A percentile compares a stretch with the other conserved stretches of the same genome.
Conservation (phyloP, 2,888 invertebrate species). For the Pammene aurita region DNA sequence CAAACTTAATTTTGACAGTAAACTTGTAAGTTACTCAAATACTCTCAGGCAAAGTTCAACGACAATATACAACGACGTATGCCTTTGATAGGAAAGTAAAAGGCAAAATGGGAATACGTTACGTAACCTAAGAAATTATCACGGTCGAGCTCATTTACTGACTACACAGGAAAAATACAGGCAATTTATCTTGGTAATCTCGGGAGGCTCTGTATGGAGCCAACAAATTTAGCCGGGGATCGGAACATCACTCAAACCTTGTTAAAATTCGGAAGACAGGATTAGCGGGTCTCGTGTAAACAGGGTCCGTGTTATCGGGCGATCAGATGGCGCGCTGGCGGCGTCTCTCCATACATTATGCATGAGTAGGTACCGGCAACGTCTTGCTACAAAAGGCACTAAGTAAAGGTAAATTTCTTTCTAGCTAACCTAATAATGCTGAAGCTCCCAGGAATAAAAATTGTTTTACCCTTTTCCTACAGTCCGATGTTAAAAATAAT, state of each 20-base stretch:
- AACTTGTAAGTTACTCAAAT: background rate
- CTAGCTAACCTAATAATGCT: constrained; percentile 20
- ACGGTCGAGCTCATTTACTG: constrained; percentile 41
- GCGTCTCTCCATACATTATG: constrained; percentile 69
- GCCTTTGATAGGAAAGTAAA: constrained; percentile 3
- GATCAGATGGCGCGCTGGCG: constrained; percentile 67
- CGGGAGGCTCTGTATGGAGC: constrained; percentile 48
- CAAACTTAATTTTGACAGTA: constrained; percentile 20
- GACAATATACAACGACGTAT: constrained; percentile 2
- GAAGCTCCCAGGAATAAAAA: constrained; percentile 27
- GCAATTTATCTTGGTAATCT: constrained; percentile 60
- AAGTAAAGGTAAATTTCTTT: constrained; percentile 38
- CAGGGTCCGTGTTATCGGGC: constrained; percentile 70
- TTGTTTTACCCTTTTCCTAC: constrained; percentile 15
- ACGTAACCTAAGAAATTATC: constrained; percentile 33
- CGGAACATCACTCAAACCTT: constrained; percentile 70
- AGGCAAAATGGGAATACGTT: constrained; percentile 2
- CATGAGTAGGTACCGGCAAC: constrained; percentile 61
- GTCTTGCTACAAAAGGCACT: constrained; percentile 56
- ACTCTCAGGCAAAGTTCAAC: background rate
- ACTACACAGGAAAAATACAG: constrained; percentile 46
- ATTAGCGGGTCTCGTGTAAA: constrained; percentile 73
- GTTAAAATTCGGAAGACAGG: constrained; percentile 72
- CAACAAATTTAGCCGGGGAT: constrained; percentile 50
- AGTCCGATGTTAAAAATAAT: constrained; percentile 30